Evolutionary conservation across 1,140 invertebrate species (phyloP).

Genomic region (Aphaenogaster rudis): DNA sequence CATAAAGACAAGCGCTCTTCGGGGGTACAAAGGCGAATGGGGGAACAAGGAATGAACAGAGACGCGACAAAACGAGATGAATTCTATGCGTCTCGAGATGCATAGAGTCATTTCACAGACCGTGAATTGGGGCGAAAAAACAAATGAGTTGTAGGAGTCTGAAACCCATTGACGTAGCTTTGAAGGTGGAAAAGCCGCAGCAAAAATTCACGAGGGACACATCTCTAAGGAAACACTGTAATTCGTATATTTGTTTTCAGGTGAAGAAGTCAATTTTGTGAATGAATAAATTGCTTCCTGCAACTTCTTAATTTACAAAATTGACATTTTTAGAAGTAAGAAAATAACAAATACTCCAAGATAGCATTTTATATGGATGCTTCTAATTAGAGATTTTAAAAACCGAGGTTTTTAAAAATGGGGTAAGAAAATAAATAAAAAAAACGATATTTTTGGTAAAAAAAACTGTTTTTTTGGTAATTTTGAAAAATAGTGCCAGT

Average conservation of each 20-base stretch:
- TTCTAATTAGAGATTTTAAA: neutral
- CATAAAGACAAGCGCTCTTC: neutral
- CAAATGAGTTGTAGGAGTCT: neutral
- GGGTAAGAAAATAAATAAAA: too few species aligned
- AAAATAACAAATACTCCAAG: neutral
- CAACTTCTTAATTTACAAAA: neutral
- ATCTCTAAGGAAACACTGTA: neutral
- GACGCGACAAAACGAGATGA: neutral
- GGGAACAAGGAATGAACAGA: neutral
- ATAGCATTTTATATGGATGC: too few species aligned
- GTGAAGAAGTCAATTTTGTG: neutral
- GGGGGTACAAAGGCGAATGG: neutral
- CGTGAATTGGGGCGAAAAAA: neutral
- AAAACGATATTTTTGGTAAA: too few species aligned
- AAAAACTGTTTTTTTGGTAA: too few species aligned
- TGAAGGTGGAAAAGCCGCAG: neutral
- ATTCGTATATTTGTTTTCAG: neutral
- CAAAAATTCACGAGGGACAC: neutral
- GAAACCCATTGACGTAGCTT: neutral
- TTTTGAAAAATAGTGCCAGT: too few species aligned
- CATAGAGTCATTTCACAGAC: neutral
- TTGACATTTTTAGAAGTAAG: neutral
- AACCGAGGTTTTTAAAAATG: too few species aligned
- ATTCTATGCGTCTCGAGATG: conserved; percentile 5
- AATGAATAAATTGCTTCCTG: neutral